These are phyloP conservation scores for Pleuronectes platessa DNA, from an alignment of 2,113 vertebrate genomes.

Conservation along the genomic window DNA sequence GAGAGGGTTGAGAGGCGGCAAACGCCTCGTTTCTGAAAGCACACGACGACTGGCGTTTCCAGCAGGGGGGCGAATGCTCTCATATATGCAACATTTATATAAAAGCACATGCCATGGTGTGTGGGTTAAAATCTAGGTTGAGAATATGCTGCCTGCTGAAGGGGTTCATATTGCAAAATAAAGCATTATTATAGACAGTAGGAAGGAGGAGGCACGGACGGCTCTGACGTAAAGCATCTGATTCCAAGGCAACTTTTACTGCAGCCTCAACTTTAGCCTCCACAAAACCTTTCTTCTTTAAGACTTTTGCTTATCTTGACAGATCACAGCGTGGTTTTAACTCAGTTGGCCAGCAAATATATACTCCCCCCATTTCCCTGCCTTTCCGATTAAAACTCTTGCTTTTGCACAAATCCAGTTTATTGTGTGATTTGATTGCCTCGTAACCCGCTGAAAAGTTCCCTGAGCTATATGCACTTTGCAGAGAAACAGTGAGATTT, in stretches of 20 bases:
- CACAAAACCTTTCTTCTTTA: neutral
- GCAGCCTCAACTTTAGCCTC: constrained; percentile 8
- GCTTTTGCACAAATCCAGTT: constrained; percentile 6
- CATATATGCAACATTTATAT: neutral
- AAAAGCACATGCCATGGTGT: constrained; percentile 2
- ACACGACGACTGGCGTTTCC: neutral
- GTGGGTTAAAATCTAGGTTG: constrained; percentile 1
- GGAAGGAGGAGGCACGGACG: neutral
- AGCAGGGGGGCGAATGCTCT: constrained; percentile 8
- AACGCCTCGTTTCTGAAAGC: constrained; percentile 8
- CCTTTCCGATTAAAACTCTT: constrained; percentile 10
- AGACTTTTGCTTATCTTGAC: constrained; percentile 29
- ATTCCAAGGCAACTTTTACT: constrained; percentile 18
- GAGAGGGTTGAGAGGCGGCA: neutral
- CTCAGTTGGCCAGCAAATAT: constrained; percentile 15
- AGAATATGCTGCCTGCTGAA: neutral
- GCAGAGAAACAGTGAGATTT: constrained; percentile 40
- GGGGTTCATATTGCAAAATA: neutral
- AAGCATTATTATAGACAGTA: neutral
- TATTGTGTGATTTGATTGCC: neutral
- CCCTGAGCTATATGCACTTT: neutral
- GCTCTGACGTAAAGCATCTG: constrained; percentile 5
- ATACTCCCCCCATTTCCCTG: constrained; percentile 6
- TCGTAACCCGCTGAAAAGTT: constrained; percentile 9
- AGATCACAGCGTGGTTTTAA: constrained; percentile 23